A percentile compares a stretch with the other conserved stretches of the same genome.
phyloP scores from a whole-genome alignment of 2,888 invertebrate genomes.

The Drosophila pseudotalamancana region DNA sequence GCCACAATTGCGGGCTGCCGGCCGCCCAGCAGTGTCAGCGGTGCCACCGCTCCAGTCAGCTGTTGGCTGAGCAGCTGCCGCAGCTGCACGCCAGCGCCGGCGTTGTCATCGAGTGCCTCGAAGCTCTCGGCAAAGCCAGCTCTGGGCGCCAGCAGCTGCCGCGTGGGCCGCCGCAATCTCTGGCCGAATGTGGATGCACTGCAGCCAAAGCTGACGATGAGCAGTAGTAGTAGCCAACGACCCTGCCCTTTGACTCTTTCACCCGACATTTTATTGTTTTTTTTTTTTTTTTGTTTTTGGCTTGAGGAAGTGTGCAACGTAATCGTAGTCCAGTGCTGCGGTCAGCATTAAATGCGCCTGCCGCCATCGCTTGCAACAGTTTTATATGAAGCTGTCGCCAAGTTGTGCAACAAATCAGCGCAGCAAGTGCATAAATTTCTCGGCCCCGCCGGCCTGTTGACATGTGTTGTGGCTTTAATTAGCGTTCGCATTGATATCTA shows the following conservation, averaged over 20 bases:
- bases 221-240: slow-evolving; percentile 29
- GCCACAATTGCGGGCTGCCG: slow-evolving; percentile 56
- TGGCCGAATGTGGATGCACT: slow-evolving; percentile 27
- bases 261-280: slow-evolving; percentile 21
- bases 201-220: slow-evolving; percentile 22
- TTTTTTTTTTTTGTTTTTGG: no score
- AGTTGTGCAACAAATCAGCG: slow-evolving; percentile 57
- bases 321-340: slow-evolving; percentile 21
- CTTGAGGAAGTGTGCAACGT: background rate
- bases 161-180: slow-evolving; percentile 24
- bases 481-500: slow-evolving; percentile 31
- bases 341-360: slow-evolving; percentile 34
- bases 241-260: no score
- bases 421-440: slow-evolving; percentile 54
- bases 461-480: slow-evolving; percentile 33
- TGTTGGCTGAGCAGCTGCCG: slow-evolving; percentile 49
- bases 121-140: slow-evolving; percentile 56
- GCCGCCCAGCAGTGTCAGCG: slow-evolving; percentile 33
- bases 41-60: slow-evolving; percentile 54
- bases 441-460: slow-evolving; percentile 6
- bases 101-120: slow-evolving; percentile 47
- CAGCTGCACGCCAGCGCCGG: slow-evolving; percentile 36
- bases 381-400: slow-evolving; percentile 43
- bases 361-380: slow-evolving; percentile 15
- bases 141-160: slow-evolving; percentile 47